Conservation (phyloP, 2,113 vertebrate genomes). For the Lophochroa leadbeateri region DNA sequence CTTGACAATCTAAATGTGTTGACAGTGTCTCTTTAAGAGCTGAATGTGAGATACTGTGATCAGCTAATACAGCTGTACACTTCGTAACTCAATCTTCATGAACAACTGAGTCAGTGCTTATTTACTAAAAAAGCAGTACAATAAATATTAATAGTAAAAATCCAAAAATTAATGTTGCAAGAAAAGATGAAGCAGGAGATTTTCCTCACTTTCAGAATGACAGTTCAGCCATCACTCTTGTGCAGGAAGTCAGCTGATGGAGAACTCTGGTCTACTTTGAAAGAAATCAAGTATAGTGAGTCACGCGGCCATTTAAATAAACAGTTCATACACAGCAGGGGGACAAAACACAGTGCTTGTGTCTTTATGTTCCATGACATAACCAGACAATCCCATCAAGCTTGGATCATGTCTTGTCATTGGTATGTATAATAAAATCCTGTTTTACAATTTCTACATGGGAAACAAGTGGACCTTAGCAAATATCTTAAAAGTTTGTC, state of each 20-base stretch:
- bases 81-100: background rate
- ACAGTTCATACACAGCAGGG: background rate
- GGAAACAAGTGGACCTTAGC: background rate
- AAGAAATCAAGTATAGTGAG: background rate
- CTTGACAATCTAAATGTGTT: background rate
- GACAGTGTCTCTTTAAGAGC: background rate
- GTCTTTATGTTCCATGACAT: background rate
- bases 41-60: background rate
- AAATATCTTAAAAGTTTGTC: background rate
- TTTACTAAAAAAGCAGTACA: background rate
- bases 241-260: conserved; percentile 3
- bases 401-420: background rate
- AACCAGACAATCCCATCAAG: background rate
- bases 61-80: background rate
- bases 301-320: background rate
- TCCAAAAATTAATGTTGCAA: background rate
- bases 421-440: background rate
- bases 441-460: background rate
- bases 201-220: conserved; percentile 1
- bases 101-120: background rate
- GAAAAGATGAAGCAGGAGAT: background rate
- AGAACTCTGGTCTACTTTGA: conserved; percentile 1
- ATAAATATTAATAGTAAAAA: background rate
- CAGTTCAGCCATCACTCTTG: background rate
- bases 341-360: background rate